Percentiles rank a stretch among this genome's conserved stretches.
These are phyloP conservation scores for Origma solitaria DNA, from an alignment of 2,113 vertebrate genomes.

Conservation along the genomic window DNA sequence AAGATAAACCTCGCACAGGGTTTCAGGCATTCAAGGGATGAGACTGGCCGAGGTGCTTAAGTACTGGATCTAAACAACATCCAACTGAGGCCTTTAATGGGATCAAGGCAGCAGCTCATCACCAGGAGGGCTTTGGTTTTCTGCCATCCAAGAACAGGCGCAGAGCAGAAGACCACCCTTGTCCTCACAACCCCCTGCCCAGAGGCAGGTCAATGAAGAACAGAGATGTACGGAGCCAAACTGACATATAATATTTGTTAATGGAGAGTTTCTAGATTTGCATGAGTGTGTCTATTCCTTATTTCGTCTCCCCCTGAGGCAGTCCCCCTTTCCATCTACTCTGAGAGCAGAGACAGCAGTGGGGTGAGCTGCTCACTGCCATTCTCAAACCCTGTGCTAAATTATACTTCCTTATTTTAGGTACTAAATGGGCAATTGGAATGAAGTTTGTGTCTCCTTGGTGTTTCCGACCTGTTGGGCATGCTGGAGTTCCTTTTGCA, in stretches of 20 bases:
- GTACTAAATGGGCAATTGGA: background rate
- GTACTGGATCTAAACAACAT: background rate
- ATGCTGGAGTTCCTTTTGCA: background rate
- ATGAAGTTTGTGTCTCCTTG: background rate
- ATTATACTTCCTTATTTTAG: background rate
- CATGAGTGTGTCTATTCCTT: background rate
- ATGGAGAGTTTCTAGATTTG: background rate
- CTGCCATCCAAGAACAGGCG: background rate
- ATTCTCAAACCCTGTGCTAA: background rate
- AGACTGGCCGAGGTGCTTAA: background rate
- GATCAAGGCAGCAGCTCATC: background rate
- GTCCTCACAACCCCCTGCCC: background rate
- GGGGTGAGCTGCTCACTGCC: background rate
- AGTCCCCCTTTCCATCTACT: background rate
- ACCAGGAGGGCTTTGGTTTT: background rate
- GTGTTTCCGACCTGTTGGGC: background rate
- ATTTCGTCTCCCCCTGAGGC: accelerated
- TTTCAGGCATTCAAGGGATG: background rate
- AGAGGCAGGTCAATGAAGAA: background rate
- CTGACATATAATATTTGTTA: accelerated
- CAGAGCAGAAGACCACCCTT: background rate
- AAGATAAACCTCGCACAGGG: background rate
- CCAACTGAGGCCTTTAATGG: background rate
- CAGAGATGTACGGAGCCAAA: background rate
- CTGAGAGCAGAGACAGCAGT: background rate